These are phyloP conservation scores for Eupithecia subfuscata DNA, from an alignment of 2,888 invertebrate genomes.

Conservation along the genomic window DNA sequence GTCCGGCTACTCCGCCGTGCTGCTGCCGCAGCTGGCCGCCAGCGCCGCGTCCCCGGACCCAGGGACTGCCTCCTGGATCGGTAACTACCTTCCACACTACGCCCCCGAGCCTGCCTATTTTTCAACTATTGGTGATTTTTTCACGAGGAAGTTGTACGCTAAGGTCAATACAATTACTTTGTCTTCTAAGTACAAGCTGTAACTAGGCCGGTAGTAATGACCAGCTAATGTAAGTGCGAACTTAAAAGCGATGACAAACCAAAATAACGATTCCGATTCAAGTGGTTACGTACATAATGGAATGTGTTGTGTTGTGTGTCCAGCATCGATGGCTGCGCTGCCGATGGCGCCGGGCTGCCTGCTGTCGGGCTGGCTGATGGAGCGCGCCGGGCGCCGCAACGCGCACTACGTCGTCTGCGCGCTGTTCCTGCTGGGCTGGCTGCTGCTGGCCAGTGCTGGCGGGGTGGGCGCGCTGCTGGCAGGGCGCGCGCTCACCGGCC, in stretches of 20 bases:
- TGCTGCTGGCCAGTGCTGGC: conserved; percentile 80
- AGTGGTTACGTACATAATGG: not conserved
- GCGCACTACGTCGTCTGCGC: conserved; percentile 83
- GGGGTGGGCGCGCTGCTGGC: conserved; percentile 76
- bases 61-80: conserved; percentile 85
- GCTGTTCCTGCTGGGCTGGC: conserved; percentile 85
- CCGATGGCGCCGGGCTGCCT: conserved; percentile 87
- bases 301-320: not conserved
- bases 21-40: conserved; percentile 84
- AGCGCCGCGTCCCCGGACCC: conserved; percentile 57
- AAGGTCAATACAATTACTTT: conserved; percentile 13
- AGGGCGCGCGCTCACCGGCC: conserved; percentile 83
- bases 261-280: not conserved
- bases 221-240: not conserved
- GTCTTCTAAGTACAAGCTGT: not conserved
- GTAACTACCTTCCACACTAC: conserved; percentile 57
- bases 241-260: not conserved
- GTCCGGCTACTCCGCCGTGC: conserved; percentile 86
- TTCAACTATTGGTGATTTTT: not conserved
- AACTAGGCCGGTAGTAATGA: not conserved
- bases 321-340: conserved; percentile 78
- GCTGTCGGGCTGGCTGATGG: conserved; percentile 84
- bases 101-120: not conserved
- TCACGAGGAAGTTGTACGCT: not conserved
- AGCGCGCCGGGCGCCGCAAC: conserved; percentile 84